Percentiles rank a stretch among this genome's conserved stretches.
Conservation (phyloP, 1,140 invertebrate genomes). For the Aricia agestis region DNA sequence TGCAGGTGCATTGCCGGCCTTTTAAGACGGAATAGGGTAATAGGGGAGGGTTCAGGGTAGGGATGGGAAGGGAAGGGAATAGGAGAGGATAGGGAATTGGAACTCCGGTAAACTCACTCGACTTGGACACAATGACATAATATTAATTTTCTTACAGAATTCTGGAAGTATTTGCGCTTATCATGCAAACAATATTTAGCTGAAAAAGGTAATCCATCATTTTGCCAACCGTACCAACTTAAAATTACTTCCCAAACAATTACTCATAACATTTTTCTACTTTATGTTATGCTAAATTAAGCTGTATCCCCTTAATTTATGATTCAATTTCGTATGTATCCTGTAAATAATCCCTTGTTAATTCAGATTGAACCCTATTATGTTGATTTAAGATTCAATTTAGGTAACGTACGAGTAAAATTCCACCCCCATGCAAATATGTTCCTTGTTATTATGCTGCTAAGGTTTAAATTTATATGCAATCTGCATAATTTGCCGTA, state of each 20-base stretch:
- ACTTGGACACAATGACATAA: too few species aligned
- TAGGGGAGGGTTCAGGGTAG: too few species aligned
- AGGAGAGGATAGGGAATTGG: too few species aligned
- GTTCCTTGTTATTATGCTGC: background rate
- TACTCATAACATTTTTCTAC: background rate
- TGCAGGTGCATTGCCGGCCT: too few species aligned
- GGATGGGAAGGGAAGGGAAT: too few species aligned
- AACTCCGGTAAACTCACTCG: too few species aligned
- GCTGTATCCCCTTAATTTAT: background rate
- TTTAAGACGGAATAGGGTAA: too few species aligned
- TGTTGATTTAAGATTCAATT: background rate
- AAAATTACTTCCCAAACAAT: background rate
- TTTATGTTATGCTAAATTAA: background rate
- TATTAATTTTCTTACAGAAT: background rate
- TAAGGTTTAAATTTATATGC: slow-evolving; percentile 9
- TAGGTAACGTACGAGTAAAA: background rate
- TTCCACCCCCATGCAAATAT: slow-evolving; percentile 1
- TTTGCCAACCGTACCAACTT: background rate
- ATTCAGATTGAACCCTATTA: background rate
- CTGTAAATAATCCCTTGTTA: background rate
- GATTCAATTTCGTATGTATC: background rate
- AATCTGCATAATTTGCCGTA: background rate
- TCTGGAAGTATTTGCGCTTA: background rate
- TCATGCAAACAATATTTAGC: background rate
- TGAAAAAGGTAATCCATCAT: background rate